These are phyloP conservation scores for Microcebus griseorufus DNA, from an alignment of 2,113 vertebrate genomes.

Conservation along the genomic window DNA sequence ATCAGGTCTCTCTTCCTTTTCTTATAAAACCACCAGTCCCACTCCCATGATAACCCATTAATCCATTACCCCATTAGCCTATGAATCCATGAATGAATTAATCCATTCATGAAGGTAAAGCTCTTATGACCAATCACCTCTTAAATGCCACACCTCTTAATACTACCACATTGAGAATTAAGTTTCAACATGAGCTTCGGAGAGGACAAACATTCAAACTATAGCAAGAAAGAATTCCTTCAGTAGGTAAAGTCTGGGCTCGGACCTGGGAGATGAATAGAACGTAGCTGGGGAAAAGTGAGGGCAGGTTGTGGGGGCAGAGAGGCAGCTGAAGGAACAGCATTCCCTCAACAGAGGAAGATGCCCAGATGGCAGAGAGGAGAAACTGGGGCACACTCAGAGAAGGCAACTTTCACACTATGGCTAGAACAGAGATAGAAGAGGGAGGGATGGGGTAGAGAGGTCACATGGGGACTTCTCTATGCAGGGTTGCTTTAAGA, in stretches of 20 bases:
- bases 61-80: neutral
- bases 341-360: neutral
- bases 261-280: neutral
- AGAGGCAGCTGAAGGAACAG: neutral
- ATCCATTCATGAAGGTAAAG: neutral
- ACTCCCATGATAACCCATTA: neutral
- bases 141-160: neutral
- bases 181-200: neutral
- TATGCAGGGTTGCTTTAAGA: neutral
- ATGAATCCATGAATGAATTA: neutral
- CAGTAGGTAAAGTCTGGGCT: neutral
- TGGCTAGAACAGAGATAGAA: neutral
- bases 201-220: neutral
- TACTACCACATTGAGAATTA: neutral
- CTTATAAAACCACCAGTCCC: neutral
- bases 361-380: neutral
- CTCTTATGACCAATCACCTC: neutral
- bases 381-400: neutral
- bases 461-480: accelerated
- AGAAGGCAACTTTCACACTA: accelerated
- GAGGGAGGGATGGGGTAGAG: neutral
- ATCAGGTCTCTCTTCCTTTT: neutral
- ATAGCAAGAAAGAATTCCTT: neutral
- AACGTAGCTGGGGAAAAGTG: neutral
- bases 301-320: neutral